Evolutionary conservation across 2,797 vertebrate species (phyloP).

Genomic region (Microtus obscurus): DNA sequence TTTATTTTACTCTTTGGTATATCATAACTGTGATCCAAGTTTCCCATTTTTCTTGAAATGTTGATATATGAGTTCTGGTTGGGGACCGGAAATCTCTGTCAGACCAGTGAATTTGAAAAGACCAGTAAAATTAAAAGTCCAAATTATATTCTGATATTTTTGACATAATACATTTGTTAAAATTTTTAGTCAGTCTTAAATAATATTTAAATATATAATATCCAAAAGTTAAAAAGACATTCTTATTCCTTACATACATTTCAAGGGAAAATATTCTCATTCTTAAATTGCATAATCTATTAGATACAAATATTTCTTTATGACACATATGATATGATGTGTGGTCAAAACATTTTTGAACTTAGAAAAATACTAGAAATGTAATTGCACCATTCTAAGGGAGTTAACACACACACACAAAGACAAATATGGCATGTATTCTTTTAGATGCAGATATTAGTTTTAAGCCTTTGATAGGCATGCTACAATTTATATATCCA

Average conservation of each 20-base stretch:
- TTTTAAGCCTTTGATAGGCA: background rate
- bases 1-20: constrained; percentile 79
- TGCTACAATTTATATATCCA: background rate
- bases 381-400: background rate
- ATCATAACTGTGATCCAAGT: constrained; percentile 73
- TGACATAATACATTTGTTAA: constrained; percentile 19
- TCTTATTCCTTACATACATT: constrained; percentile 49
- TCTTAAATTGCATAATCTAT: background rate
- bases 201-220: constrained; percentile 59
- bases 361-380: constrained; percentile 9
- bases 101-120: constrained; percentile 52
- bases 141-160: constrained; percentile 47
- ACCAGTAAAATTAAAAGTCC: constrained; percentile 57
- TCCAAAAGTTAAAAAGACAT: constrained; percentile 30
- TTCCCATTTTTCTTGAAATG: constrained; percentile 76
- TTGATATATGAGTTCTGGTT: constrained; percentile 71
- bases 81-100: constrained; percentile 42
- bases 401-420: background rate
- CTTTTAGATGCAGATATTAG: background rate
- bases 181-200: constrained; percentile 45
- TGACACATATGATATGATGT: background rate
- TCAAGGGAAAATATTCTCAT: constrained; percentile 65
- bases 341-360: background rate
- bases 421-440: background rate
- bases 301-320: constrained; percentile 45